These are phyloP conservation scores for Drosophila subobscura DNA, from an alignment of 1,140 invertebrate species.

Conservation along the genomic window DNA sequence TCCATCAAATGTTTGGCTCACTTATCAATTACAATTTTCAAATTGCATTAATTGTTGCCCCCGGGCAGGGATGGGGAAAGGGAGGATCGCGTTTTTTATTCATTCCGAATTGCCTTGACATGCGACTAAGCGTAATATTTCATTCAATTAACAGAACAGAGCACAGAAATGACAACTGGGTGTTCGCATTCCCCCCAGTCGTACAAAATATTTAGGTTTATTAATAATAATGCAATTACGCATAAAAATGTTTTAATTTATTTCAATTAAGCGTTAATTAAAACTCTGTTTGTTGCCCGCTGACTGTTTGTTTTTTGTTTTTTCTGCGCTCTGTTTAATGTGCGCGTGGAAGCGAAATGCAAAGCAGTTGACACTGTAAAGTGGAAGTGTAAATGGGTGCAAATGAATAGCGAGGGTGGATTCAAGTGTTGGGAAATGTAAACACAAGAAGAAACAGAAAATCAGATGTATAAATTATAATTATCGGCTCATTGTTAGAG, in stretches of 20 bases:
- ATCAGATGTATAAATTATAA: no score
- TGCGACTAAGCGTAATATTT: constrained; percentile 73
- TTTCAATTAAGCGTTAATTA: constrained; percentile 83
- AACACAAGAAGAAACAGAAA: no score
- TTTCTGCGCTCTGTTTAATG: constrained; percentile 15
- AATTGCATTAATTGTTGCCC: constrained; percentile 75
- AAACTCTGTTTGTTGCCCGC: constrained; percentile 44
- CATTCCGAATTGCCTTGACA: constrained; percentile 47
- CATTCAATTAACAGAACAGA: constrained; percentile 73
- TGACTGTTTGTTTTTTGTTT: constrained; percentile 4
- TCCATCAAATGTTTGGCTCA: constrained; percentile 53
- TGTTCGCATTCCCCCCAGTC: constrained; percentile 26
- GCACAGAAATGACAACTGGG: constrained; percentile 49
- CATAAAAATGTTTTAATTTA: constrained; percentile 83
- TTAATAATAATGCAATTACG: constrained; percentile 83
- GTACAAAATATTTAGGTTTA: constrained; percentile 80
- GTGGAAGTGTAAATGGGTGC: constrained; percentile 4
- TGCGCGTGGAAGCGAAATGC: constrained; percentile 43
- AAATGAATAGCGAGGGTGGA: constrained; percentile 6
- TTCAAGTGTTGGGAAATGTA: background rate
- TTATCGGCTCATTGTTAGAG: no score
- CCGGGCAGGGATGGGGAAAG: constrained; percentile 1
- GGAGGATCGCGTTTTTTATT: constrained; percentile 1
- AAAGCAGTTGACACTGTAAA: constrained; percentile 27
- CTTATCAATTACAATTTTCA: constrained; percentile 78